These are phyloP conservation scores for Quadroppia sp. DNA, from an alignment of 2,888 invertebrate genomes.

Conservation along the genomic window DNA sequence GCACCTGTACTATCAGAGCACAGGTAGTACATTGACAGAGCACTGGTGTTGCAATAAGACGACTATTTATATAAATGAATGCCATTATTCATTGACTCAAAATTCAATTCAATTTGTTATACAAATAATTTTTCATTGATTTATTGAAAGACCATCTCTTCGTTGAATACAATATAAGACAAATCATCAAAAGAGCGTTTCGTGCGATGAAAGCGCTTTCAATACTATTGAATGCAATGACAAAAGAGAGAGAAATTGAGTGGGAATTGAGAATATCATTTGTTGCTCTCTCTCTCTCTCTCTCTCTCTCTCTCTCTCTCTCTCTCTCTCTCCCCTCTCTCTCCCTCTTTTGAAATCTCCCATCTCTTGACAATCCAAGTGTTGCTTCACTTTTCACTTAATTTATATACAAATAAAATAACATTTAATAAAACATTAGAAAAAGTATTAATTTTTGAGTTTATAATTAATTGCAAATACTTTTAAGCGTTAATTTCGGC, in stretches of 20 bases:
- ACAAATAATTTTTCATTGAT: constrained; percentile 24
- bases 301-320: neutral
- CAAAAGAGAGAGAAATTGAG: neutral
- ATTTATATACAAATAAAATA: neutral
- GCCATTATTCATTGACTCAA: constrained; percentile 6
- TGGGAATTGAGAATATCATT: neutral
- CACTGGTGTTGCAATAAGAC: no score
- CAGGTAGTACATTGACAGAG: neutral
- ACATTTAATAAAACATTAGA: neutral
- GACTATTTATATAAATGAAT: neutral
- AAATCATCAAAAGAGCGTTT: constrained; percentile 4
- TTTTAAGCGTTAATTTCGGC: neutral
- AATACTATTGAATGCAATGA: neutral
- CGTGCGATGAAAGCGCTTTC: constrained; percentile 8
- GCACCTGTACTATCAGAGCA: no score
- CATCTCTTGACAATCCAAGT: neutral
- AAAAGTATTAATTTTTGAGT: no score
- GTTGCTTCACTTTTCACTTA: neutral
- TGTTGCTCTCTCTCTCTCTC: neutral
- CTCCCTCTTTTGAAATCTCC: neutral
- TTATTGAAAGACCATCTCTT: neutral
- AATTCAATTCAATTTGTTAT: constrained; percentile 24
- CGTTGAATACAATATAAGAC: constrained; percentile 5
- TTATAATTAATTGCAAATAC: neutral
- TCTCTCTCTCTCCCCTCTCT: neutral